These are phyloP conservation scores for Rhagonycha lutea DNA, from an alignment of 2,888 invertebrate species.

Conservation along the genomic window DNA sequence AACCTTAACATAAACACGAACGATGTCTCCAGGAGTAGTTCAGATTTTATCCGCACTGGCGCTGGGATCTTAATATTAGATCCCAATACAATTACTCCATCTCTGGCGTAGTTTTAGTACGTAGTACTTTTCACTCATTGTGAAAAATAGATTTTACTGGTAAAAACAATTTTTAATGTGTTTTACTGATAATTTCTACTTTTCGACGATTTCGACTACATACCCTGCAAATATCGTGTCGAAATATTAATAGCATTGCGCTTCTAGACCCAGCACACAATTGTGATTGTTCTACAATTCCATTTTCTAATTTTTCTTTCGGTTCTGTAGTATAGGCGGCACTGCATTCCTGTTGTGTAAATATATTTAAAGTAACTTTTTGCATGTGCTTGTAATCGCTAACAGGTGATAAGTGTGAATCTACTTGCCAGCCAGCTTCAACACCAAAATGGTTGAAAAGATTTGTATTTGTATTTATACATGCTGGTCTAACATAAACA, in stretches of 20 bases:
- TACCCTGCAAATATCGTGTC: constrained; percentile 55
- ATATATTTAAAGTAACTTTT: constrained; percentile 58
- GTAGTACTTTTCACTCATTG: too few relatives aligned
- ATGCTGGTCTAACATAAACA: constrained; percentile 56
- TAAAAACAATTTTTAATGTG: background rate
- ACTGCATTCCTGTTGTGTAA: constrained; percentile 29
- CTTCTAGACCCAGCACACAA: too few relatives aligned
- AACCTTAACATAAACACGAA: too few relatives aligned
- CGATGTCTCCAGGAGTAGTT: too few relatives aligned
- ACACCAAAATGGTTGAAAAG: constrained; percentile 43
- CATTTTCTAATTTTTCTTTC: too few relatives aligned
- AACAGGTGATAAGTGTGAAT: constrained; percentile 47
- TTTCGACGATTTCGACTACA: too few relatives aligned
- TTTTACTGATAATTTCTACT: too few relatives aligned
- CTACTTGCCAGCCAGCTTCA: constrained; percentile 68
- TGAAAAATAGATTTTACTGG: constrained; percentile 56
- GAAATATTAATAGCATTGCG: too few relatives aligned
- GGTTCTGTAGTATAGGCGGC: constrained; percentile 38
- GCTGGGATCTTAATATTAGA: too few relatives aligned
- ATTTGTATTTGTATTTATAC: constrained; percentile 43
- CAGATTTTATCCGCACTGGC: too few relatives aligned
- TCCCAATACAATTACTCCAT: too few relatives aligned
- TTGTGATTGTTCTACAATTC: too few relatives aligned
- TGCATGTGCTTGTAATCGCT: constrained; percentile 54
- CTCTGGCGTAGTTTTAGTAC: constrained; percentile 11